Evolutionary conservation across 2,113 vertebrate genomes (phyloP).

Genomic region (Agelaius tricolor): DNA sequence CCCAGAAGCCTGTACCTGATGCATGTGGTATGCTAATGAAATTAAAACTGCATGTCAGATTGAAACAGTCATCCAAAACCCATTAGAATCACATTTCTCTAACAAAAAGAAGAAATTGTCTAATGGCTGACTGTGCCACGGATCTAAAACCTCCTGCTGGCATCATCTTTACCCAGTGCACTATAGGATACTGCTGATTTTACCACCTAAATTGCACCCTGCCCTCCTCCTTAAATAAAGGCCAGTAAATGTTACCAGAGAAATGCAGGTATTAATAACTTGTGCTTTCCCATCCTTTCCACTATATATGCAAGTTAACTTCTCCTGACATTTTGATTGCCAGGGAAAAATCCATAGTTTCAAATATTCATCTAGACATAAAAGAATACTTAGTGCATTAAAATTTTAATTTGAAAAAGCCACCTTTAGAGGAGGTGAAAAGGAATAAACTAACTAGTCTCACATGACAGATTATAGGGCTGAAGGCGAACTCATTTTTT

Average conservation of each 20-base stretch:
- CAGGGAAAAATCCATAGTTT: constrained; percentile 6
- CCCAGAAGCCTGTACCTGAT: background rate
- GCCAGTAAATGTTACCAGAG: background rate
- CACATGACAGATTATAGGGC: background rate
- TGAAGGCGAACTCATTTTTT: background rate
- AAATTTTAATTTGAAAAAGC: background rate
- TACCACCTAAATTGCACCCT: background rate
- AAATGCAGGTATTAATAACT: constrained; percentile 14
- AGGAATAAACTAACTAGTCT: background rate
- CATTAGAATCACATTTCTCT: background rate
- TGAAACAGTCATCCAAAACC: background rate
- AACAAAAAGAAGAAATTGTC: constrained; percentile 24
- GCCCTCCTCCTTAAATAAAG: background rate
- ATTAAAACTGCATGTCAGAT: background rate
- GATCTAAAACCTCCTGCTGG: constrained; percentile 3
- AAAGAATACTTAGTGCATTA: background rate
- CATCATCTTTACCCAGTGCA: background rate
- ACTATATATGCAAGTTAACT: background rate
- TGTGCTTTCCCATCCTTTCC: background rate
- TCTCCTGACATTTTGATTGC: background rate
- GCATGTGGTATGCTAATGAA: background rate
- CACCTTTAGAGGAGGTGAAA: background rate
- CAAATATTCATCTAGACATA: background rate
- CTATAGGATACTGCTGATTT: background rate
- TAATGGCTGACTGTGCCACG: background rate